Percentiles rank a stretch among this genome's conserved stretches.
Conservation (phyloP, 2,888 invertebrate genomes). For the Gandaritis pyraliata region DNA sequence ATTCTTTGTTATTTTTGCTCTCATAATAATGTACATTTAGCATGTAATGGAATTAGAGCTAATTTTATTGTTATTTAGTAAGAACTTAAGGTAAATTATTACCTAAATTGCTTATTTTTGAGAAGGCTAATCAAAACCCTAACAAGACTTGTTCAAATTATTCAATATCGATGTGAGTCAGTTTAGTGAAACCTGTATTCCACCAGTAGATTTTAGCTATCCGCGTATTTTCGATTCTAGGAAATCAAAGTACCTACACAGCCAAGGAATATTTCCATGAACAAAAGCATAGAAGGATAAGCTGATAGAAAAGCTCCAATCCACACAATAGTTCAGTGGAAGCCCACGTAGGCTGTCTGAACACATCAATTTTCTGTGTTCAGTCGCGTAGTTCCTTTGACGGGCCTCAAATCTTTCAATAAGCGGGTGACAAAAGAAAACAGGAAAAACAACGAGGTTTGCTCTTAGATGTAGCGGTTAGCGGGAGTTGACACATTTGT, state of each 20-base stretch:
- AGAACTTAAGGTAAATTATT: not conserved
- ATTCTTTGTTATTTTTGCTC: conserved; percentile 12
- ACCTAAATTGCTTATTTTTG: not conserved
- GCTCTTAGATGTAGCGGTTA: not conserved
- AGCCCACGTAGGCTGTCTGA: conserved; percentile 18
- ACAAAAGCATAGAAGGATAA: not conserved
- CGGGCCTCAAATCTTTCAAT: conserved; percentile 39
- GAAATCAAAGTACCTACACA: no score
- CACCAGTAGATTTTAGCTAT: no score
- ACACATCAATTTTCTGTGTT: conserved; percentile 32
- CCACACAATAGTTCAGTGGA: conserved; percentile 1
- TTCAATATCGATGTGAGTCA: no score
- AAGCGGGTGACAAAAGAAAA: conserved; percentile 28
- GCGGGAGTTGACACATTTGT: not conserved
- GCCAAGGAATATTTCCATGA: not conserved
- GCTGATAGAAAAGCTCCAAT: conserved; percentile 11
- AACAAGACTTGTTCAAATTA: no score
- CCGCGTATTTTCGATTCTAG: no score
- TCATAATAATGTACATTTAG: conserved; percentile 7
- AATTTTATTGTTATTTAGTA: not conserved
- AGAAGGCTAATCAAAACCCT: no score
- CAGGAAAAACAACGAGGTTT: conserved; percentile 36
- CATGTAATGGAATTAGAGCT: not conserved
- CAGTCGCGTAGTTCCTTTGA: conserved; percentile 26
- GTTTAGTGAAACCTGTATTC: no score